Conservation (phyloP, 2,888 invertebrate species). For the Anoncus sp. region DNA sequence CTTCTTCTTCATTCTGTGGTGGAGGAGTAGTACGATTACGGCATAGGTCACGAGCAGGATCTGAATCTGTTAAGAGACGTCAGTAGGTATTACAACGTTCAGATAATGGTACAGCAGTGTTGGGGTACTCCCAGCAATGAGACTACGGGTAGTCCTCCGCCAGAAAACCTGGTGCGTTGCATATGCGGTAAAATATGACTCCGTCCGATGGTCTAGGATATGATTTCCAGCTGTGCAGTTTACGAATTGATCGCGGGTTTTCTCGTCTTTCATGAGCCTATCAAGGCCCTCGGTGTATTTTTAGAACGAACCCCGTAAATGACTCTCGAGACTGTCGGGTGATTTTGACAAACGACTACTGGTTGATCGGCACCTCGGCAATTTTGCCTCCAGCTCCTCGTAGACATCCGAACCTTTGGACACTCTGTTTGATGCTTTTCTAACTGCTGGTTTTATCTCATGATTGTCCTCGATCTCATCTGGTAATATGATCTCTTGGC, state of each 20-base stretch:
- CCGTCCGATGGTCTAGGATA: no score
- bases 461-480: constrained; percentile 64
- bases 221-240: constrained; percentile 71
- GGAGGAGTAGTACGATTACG: not conserved
- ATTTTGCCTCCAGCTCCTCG: constrained; percentile 74
- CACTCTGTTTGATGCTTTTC: constrained; percentile 72
- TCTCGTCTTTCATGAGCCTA: constrained; percentile 72
- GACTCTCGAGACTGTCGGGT: constrained; percentile 78
- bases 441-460: constrained; percentile 68
- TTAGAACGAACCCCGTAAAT: constrained; percentile 68
- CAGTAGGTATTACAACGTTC: not conserved
- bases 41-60: not conserved
- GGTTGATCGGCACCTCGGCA: constrained; percentile 75
- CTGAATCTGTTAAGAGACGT: constrained; percentile 1
- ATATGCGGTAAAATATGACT: not conserved
- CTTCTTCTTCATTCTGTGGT: no score
- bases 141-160: not conserved
- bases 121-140: not conserved
- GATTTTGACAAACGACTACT: constrained; percentile 77
- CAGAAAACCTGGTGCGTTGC: not conserved
- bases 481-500: constrained; percentile 27
- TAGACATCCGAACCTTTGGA: constrained; percentile 76
- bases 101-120: not conserved
- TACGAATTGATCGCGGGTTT: constrained; percentile 56
- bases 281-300: constrained; percentile 79